phyloP scores from a whole-genome alignment of 2,888 invertebrate species.

The Tanypteryx hageni region DNA sequence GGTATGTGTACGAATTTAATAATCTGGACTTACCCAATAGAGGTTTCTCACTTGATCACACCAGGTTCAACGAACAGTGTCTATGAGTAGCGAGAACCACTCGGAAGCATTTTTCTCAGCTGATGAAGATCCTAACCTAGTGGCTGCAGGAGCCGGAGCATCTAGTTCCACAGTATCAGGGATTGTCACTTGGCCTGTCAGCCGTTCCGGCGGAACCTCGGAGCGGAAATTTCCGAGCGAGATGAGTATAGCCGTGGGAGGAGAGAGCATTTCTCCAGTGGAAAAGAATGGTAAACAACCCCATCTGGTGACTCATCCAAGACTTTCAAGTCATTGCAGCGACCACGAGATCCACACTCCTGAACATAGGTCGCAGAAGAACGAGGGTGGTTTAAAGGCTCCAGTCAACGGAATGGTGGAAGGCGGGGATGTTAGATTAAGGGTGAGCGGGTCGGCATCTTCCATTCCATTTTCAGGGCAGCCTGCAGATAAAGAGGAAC shows the following conservation, averaged over 20 bases:
- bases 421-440: constrained; percentile 63
- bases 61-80: constrained; percentile 87
- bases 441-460: constrained; percentile 56
- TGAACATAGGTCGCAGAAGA: constrained; percentile 77
- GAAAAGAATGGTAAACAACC: constrained; percentile 43
- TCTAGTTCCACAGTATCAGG: constrained; percentile 65
- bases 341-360: constrained; percentile 82
- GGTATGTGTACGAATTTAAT: too few relatives aligned
- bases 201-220: constrained; percentile 31
- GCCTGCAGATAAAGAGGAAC: neutral
- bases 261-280: neutral
- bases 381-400: constrained; percentile 72
- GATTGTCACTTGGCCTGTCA: constrained; percentile 52
- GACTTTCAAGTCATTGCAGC: constrained; percentile 78
- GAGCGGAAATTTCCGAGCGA: constrained; percentile 65
- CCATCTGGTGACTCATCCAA: constrained; percentile 68
- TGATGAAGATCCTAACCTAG: constrained; percentile 84
- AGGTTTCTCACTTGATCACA: neutral
- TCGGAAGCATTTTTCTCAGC: constrained; percentile 96
- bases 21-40: too few relatives aligned
- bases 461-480: constrained; percentile 48
- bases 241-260: constrained; percentile 52
- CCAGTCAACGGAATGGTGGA: constrained; percentile 60
- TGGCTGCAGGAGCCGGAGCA: constrained; percentile 71
- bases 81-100: constrained; percentile 92